phyloP scores from a whole-genome alignment of 1,140 invertebrate species.

The Drosophila azteca region DNA sequence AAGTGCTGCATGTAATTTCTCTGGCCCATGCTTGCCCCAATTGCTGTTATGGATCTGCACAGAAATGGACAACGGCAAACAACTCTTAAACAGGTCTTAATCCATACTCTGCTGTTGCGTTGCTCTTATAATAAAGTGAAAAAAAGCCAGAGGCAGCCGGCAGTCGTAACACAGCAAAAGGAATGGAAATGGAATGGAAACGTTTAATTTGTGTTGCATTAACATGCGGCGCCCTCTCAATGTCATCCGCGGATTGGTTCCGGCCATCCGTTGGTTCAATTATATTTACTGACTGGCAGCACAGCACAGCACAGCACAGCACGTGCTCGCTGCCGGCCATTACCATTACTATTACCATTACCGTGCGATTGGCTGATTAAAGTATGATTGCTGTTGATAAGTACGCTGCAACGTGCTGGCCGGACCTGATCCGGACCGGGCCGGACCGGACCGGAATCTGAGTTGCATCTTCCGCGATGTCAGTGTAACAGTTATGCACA shows the following conservation, averaged over 20 bases:
- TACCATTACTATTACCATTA: conserved; percentile 53
- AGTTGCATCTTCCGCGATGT: neutral
- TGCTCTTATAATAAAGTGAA: conserved; percentile 53
- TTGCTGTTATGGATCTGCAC: conserved; percentile 47
- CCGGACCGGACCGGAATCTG: neutral
- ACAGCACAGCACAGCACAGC: neutral
- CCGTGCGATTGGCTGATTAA: conserved; percentile 40
- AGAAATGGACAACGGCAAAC: conserved; percentile 22
- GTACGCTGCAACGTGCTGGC: neutral
- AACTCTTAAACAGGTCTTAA: conserved; percentile 1
- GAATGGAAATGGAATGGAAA: conserved; percentile 33
- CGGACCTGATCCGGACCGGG: neutral
- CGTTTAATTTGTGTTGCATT: conserved; percentile 46
- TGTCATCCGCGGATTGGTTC: conserved; percentile 12
- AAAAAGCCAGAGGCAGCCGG: conserved; percentile 6
- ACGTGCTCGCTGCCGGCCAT: conserved; percentile 41
- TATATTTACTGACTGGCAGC: conserved; percentile 28
- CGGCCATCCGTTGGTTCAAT: conserved; percentile 39
- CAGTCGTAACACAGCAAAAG: neutral
- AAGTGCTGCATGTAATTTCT: neutral
- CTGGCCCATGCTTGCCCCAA: conserved; percentile 27
- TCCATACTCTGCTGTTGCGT: conserved; percentile 15
- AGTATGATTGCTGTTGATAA: conserved; percentile 27
- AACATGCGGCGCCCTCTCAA: conserved; percentile 29
- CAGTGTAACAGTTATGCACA: conserved; percentile 10